phyloP scores from a whole-genome alignment of 2,113 vertebrate genomes.

The Chaetops frenatus region DNA sequence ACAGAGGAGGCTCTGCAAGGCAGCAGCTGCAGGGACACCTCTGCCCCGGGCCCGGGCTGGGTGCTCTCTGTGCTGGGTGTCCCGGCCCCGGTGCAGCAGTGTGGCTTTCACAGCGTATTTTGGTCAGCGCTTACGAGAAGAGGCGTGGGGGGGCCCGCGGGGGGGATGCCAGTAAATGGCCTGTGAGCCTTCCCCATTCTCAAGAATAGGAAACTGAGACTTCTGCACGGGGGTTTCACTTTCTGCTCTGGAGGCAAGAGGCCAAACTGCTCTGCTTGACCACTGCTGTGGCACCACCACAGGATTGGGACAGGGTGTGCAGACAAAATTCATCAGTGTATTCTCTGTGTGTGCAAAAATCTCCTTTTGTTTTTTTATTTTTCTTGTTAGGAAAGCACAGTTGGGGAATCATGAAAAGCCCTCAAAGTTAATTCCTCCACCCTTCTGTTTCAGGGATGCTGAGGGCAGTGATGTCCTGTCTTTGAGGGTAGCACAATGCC shows the following conservation, averaged over 20 bases:
- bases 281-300: fast-evolving
- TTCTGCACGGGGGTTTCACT: slow-evolving; percentile 42
- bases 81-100: background rate
- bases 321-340: background rate
- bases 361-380: too few relatives aligned
- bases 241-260: background rate
- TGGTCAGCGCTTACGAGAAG: slow-evolving; percentile 59
- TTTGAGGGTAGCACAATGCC: background rate
- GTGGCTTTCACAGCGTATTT: slow-evolving; percentile 14
- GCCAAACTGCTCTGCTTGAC: background rate
- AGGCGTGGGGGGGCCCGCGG: background rate
- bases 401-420: fast-evolving
- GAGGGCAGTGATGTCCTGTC: background rate
- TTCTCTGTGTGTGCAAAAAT: background rate
- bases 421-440: fast-evolving
- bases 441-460: background rate
- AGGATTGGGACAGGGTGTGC: fast-evolving
- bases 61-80: background rate
- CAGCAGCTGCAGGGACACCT: background rate
- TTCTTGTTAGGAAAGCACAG: background rate
- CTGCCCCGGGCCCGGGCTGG: fast-evolving
- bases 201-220: slow-evolving; percentile 47
- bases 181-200: slow-evolving; percentile 52
- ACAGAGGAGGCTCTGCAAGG: background rate
- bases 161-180: slow-evolving; percentile 46